Conservation (phyloP, 1,140 invertebrate species). For the Pygmarrhopalites habei region DNA sequence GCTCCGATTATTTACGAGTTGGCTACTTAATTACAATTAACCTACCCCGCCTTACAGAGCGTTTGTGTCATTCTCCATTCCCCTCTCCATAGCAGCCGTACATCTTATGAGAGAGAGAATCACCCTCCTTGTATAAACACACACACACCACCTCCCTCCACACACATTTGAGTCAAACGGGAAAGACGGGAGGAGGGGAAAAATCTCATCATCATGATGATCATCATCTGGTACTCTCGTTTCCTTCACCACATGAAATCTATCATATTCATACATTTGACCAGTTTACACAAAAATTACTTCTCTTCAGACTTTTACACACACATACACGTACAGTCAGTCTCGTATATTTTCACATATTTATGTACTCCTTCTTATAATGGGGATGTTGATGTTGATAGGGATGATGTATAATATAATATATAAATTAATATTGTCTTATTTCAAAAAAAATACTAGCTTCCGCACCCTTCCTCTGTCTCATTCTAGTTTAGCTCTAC, state of each 20-base stretch:
- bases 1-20: conserved; percentile 34
- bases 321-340: no score
- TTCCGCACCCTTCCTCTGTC: conserved; percentile 12
- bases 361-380: no score
- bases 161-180: no score
- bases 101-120: no score
- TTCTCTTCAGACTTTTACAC: neutral
- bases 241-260: conserved; percentile 1
- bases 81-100: neutral
- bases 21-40: conserved; percentile 40
- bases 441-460: neutral
- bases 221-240: no score
- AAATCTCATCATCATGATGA: conserved; percentile 1
- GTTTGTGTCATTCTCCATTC: conserved; percentile 26
- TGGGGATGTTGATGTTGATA: no score
- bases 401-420: no score
- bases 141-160: no score
- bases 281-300: conserved; percentile 9
- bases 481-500: neutral
- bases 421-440: no score
- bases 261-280: conserved; percentile 1
- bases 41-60: conserved; percentile 33
- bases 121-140: no score
- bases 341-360: no score
- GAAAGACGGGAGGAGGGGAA: no score